Base-by-base conservation (phyloP, 2,888 invertebrate genomes). In the Melanostoma scalare region DNA sequence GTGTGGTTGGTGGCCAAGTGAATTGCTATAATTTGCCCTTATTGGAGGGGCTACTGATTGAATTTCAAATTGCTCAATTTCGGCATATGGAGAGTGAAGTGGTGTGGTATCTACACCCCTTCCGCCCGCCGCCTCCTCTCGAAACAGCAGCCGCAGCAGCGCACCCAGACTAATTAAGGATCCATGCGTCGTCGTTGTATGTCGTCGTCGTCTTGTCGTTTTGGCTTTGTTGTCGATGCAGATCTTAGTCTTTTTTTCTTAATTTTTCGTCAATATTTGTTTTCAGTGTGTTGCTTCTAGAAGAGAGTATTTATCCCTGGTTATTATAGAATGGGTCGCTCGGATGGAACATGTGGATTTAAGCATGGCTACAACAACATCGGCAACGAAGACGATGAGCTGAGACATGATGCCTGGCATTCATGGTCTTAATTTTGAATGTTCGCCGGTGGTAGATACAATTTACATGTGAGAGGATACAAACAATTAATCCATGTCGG, bases 61-160 rank as follows among this genome's bases (percentile, higher is more conserved):
- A 90, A 90, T 91, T 90, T 90, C 90, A 90, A 90, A 90, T 90
- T 90, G 90, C 91, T 90, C 91, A 90, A 90, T 91, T 90, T 90
- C 79, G 84, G 79, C 84, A 84, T 84, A 84, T 79, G 84, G 84
- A 61, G 84, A 53, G 63, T 80, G 61, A 67, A 40, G 46, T 60
- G 48, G 60, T 69, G 79, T 78, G 74, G 79, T 79, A 79, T 84
- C 84, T 79, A 69, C 53, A 58, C 67, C 20, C 73, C 35, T 48
- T 60, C 40, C 36, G 5, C 38, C 55, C 10, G 9, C 35, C 35
- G 9, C 61, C 46, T n/a, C 52, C 33, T 30, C 56, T 48, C 6
- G 40, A 9, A 42, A 31, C 56, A 61, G 53, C 50, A 77, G 38
- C 77, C 74, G 65, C 82, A 84, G 74, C 84, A 84, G 20, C 20